Conservation (phyloP, 2,113 vertebrate genomes). For the Varanus komodoensis region DNA sequence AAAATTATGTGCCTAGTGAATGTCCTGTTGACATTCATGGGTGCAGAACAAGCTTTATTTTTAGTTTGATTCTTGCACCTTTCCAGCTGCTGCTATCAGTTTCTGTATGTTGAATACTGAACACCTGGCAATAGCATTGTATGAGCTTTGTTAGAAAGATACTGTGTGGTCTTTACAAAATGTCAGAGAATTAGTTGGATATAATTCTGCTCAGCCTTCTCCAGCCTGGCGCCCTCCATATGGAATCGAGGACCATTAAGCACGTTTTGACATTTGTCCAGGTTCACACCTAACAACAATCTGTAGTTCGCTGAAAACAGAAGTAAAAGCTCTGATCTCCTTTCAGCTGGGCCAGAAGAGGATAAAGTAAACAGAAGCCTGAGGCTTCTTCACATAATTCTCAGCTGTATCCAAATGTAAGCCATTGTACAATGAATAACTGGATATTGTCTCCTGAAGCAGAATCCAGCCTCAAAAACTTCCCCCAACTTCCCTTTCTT, state of each 20-base stretch:
- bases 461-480: not conserved
- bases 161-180: slow-evolving; percentile 29
- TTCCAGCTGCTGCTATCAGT: not conserved
- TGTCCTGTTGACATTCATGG: not conserved
- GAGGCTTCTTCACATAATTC: not conserved
- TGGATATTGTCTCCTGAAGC: not conserved
- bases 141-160: slow-evolving; percentile 15
- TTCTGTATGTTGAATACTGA: not conserved
- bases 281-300: no score
- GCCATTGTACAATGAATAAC: not conserved
- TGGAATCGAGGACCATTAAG: no score
- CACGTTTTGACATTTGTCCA: no score
- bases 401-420: not conserved
- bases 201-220: not conserved
- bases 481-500: not conserved
- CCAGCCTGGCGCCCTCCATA: no score
- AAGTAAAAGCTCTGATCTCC: not conserved
- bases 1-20: slow-evolving; percentile 29
- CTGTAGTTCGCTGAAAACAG: no score
- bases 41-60: slow-evolving; percentile 17
- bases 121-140: not conserved
- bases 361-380: not conserved
- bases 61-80: not conserved
- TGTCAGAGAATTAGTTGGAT: not conserved
- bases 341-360: not conserved